Evolutionary conservation across 2,113 vertebrate genomes (phyloP), one percentile per base, ranked within the genome.

Genomic region (Poeciliopsis occidentalis): DNA sequence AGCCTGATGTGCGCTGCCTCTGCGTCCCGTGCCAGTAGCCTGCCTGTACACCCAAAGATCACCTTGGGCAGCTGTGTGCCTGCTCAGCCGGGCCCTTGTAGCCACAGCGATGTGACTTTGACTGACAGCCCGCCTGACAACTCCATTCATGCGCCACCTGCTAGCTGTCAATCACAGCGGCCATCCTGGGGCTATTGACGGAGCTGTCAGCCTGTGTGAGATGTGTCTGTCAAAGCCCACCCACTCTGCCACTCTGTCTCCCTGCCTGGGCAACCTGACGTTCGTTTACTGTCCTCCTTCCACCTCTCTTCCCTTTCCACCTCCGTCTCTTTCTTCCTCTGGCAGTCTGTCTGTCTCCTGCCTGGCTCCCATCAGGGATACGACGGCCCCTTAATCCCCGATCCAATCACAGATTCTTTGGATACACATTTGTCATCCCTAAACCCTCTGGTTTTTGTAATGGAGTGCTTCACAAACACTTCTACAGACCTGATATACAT

Each of bases 91-190:
- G 90, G 82, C 91, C 88, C 85, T 41, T 87, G 91, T 91, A 92
- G 88, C 85, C 90, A 86, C 87, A 74, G 91, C 84, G 92, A 90
- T 85, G 86, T 77, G 85, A 88, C 92, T 94, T 87, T 95, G 94
- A 92, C 87, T 86, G 82, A 82, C 92, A 93, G 90, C 84, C 89
- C 73, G 87, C 87, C 88, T 96, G 94, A 95, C 94, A 94, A 94
- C 94, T 91, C 91, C 92, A 95, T 95, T 95, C 82, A 93, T 92
- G 93, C 92, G 92, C 96, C 96, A 96, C 95, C 96, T 95, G 95
- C 94, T 95, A 92, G 94, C 95, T 96, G 95, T 95, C 94, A 95
- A 94, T 96, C 95, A 95, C 77, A 78, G 77, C 76, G 87, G 91
- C 93, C 92, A 88, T 96, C 96, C 95, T 60, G 93, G 93, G 96